Evolutionary conservation across 2,888 invertebrate species (phyloP).

Genomic region (Oscheius onirici): DNA sequence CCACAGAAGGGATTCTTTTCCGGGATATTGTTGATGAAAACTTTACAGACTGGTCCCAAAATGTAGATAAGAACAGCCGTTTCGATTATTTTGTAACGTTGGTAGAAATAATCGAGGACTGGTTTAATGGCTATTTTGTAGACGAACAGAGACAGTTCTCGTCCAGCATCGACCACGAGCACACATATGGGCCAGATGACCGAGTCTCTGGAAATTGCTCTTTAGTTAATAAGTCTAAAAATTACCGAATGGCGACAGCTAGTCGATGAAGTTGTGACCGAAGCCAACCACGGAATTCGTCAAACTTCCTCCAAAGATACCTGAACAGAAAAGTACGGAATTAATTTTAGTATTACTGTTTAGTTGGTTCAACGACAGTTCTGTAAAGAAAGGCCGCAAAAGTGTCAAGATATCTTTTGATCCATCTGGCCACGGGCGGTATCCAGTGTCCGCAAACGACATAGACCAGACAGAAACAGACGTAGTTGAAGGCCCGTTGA

Average conservation of each 20-base stretch:
- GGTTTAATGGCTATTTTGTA: slow-evolving; percentile 46
- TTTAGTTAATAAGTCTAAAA: background rate
- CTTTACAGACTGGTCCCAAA: slow-evolving; percentile 64
- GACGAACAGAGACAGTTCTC: slow-evolving; percentile 35
- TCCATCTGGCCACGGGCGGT: slow-evolving; percentile 45
- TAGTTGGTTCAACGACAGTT: slow-evolving; percentile 39
- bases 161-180: slow-evolving; percentile 43
- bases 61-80: slow-evolving; percentile 57
- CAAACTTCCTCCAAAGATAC: slow-evolving; percentile 37
- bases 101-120: slow-evolving; percentile 46
- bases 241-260: slow-evolving; percentile 42
- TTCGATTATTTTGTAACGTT: slow-evolving; percentile 52
- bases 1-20: slow-evolving; percentile 68
- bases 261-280: slow-evolving; percentile 43
- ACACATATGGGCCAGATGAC: slow-evolving; percentile 63
- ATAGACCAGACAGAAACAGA: slow-evolving; percentile 55
- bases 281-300: slow-evolving; percentile 45
- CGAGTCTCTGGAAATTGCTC: slow-evolving; percentile 48
- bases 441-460: slow-evolving; percentile 58
- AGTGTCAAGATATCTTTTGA: slow-evolving; percentile 35
- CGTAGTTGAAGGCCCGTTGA: slow-evolving; percentile 45
- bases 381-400: slow-evolving; percentile 36
- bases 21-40: slow-evolving; percentile 62
- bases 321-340: no score
- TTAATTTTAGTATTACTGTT: no score